Conservation (phyloP, 2,797 vertebrate species). For the Hydrolagus colliei region DNA sequence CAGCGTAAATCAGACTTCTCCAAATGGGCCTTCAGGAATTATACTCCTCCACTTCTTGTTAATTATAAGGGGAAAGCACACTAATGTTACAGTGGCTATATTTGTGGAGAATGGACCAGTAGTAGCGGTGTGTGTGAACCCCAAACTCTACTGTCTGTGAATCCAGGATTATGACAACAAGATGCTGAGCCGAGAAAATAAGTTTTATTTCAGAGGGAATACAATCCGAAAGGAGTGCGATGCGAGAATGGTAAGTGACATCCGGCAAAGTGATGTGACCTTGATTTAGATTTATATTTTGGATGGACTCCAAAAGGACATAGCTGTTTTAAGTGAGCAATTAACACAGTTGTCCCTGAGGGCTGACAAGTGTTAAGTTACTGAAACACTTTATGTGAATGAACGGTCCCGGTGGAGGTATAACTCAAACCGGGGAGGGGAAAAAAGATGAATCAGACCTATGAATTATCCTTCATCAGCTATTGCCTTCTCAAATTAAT, state of each 20-base stretch:
- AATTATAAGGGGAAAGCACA: no score
- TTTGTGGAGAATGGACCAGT: no score
- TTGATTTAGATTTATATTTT: neutral
- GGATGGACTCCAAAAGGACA: neutral
- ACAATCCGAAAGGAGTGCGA: neutral
- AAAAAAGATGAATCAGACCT: neutral
- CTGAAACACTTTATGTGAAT: constrained; percentile 8
- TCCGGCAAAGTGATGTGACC: neutral
- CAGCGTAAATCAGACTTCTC: no score
- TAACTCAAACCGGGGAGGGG: neutral
- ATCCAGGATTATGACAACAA: no score
- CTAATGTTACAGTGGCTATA: no score
- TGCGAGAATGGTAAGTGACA: neutral
- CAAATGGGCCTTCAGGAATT: no score
- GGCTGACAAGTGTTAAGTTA: neutral
- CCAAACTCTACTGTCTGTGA: no score
- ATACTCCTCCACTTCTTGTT: no score
- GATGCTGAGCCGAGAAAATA: no score
- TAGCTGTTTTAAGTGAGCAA: neutral
- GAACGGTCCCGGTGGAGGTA: neutral
- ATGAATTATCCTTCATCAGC: neutral
- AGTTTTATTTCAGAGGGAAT: neutral
- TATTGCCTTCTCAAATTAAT: neutral
- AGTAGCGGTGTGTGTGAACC: no score
- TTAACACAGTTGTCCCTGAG: neutral